Evolutionary conservation across 2,888 invertebrate species (phyloP), one percentile per base, ranked within the genome.

Genomic region (Xanthostigma xanthostigma): DNA sequence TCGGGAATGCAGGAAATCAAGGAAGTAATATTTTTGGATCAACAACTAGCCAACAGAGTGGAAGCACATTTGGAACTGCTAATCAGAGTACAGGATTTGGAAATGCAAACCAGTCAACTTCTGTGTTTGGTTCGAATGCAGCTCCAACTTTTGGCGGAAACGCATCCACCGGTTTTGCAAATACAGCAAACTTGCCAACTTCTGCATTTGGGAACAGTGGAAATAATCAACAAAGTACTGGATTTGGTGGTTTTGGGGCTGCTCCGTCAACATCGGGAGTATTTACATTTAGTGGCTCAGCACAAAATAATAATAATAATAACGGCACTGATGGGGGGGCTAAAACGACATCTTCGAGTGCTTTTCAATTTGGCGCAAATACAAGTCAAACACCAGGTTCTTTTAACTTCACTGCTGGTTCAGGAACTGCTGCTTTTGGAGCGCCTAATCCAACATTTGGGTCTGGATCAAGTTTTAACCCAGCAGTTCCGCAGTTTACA

Each of bases 381-480:
- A 41, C 60, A 33, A 44, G 59, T 13, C 61, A 60, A 45, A 49
- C 60, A 52, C 59, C 63, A 43, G 55, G 55, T 48, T 64, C 64
- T 36, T 67, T 66, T 51, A 63, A 63, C 50, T 67, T 67, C 45
- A 58, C 56, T 14, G 58, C 64, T 8, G 56, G 60, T 4, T 45
- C 64, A 8, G 53, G 57, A 1, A 49, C 62, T 3, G 60, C 65
- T 45, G 14, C 45, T 10, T 45, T 45, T 36, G 45, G 45, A 36
- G 45, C 38, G 17, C 8, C 12, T 42, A 12, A 33, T 9, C 34
- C 34, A 12, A 10, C 33, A 38, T 12, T 36, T 45, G 13, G 39
- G 6, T 27, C 27, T 27, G 27, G 27, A 27, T 27, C 27, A 27
- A 6, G 27, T 27, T 27, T 27, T 27, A 27, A 27, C 6, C 27